These are phyloP conservation scores for Varanus komodoensis DNA, from an alignment of 2,113 vertebrate species.

Conservation along the genomic window DNA sequence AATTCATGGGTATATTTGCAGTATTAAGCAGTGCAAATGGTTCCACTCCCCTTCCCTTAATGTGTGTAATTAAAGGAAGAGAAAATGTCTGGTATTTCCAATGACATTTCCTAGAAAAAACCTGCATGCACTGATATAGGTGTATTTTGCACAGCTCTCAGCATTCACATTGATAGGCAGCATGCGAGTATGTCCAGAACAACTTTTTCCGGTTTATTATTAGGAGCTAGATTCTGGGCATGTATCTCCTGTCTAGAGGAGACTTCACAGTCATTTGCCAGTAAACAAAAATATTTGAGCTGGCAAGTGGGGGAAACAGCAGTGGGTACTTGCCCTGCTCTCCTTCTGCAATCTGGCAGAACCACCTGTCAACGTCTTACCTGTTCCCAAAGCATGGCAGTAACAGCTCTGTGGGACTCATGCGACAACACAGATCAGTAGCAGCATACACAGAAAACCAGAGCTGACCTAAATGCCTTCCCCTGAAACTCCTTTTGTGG, in stretches of 20 bases:
- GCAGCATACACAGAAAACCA: no score
- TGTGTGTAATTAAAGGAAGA: slow-evolving; percentile 29
- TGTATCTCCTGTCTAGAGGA: neutral
- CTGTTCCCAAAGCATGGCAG: slow-evolving; percentile 49
- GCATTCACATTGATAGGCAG: slow-evolving; percentile 1
- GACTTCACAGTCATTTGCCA: slow-evolving; percentile 21
- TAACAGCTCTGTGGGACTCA: slow-evolving; percentile 40
- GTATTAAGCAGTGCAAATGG: neutral
- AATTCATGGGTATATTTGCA: slow-evolving; percentile 8
- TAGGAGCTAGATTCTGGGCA: neutral
- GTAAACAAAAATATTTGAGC: slow-evolving; percentile 51
- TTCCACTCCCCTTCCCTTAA: slow-evolving; percentile 16
- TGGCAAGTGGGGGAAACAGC: slow-evolving; percentile 45
- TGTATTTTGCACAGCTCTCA: rapidly evolving
- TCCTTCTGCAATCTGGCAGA: slow-evolving; percentile 44
- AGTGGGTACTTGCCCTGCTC: slow-evolving; percentile 43
- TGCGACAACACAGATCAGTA: slow-evolving; percentile 23
- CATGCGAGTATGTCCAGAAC: slow-evolving; percentile 32
- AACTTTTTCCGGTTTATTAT: slow-evolving; percentile 19
- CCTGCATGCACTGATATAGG: slow-evolving; percentile 16
- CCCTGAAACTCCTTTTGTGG: no score
- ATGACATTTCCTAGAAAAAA: slow-evolving; percentile 11
- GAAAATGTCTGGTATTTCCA: neutral
- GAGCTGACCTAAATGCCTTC: no score
- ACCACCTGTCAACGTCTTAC: slow-evolving; percentile 44